Evolutionary conservation across 2,797 vertebrate genomes (phyloP), one percentile per base, ranked within the genome.

Genomic region (Fratercula arctica): DNA sequence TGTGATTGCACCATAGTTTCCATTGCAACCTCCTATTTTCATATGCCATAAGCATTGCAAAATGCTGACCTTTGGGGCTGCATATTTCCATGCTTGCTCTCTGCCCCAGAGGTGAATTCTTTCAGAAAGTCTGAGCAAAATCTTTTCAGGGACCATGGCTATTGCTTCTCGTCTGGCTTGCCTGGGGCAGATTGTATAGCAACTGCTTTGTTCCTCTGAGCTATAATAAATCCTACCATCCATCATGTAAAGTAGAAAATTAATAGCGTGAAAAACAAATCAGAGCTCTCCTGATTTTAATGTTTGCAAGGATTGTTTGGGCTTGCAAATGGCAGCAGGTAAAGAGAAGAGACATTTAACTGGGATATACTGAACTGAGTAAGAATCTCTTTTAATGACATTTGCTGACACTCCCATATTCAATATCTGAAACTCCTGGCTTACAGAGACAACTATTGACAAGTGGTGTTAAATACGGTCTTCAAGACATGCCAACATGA

Each of bases 51-150:
- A 95, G 88, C 85, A 73, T 92, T 96, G 92, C 96, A 95, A 97
- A 96, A 95, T 35, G 31, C 45, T 94, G 95, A 97, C 96, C 96
- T 97, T 95, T 96, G 82, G 84, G 93, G 89, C 87, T 95, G 46
- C 85, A 90, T 92, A 94, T 96, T 96, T 95, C 85, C 78, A 33
- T 56, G 46, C 90, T 96, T 95, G 74, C 56, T 96, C 66, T 43
- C 59, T 96, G 81, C 92, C 96, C 90, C 67, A 90, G 93, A 96
- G 94, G 93, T 92, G 95, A 97, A 96, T 96, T 96, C 94, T 87
- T 95, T 93, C 83, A 89, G 78, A 96, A 95, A 90, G 83, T 69
- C 81, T 95, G 64, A 95, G 87, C 67, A 96, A 96, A 93, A 95
- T 70, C 78, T 82, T 90, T 96, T 77, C 63, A 87, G 67, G 60